These are phyloP conservation scores for Delphinus delphis DNA, from an alignment of 2,113 vertebrate species.

Conservation along the genomic window DNA sequence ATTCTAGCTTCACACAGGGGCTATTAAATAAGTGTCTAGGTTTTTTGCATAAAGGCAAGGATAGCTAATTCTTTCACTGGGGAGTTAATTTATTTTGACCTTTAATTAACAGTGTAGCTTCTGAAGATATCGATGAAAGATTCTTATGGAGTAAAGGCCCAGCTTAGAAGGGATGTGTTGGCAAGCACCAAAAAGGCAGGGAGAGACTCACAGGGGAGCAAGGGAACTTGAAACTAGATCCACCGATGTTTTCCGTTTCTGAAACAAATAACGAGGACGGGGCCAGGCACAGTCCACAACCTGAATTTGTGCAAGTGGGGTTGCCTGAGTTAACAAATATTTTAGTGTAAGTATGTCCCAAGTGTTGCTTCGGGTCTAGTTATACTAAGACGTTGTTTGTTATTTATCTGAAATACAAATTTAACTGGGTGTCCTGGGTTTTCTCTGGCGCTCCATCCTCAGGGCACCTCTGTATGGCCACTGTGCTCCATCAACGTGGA, in stretches of 20 bases:
- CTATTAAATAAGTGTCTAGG: not conserved
- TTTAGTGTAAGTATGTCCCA: not conserved
- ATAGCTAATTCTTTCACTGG: not conserved
- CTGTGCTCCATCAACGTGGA: fast-evolving
- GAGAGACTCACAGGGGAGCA: no score
- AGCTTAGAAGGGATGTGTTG: not conserved
- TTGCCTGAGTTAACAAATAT: not conserved
- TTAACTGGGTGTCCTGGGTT: not conserved
- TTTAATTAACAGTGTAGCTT: not conserved
- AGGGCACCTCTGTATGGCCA: fast-evolving
- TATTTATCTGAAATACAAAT: not conserved
- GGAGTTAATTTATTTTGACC: not conserved
- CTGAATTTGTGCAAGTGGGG: fast-evolving
- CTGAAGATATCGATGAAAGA: not conserved
- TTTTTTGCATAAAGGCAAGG: not conserved
- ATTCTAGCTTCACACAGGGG: not conserved
- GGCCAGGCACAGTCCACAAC: fast-evolving
- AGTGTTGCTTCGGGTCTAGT: not conserved
- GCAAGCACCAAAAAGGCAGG: not conserved
- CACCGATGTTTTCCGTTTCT: not conserved
- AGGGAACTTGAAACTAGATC: not conserved
- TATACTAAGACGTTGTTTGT: fast-evolving
- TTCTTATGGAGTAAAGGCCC: not conserved
- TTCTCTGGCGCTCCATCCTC: fast-evolving
- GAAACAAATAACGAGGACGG: fast-evolving